A percentile compares a stretch with the other conserved stretches of the same genome.
Conservation (phyloP, 2,113 vertebrate species). For the Leucopsar rothschildi region DNA sequence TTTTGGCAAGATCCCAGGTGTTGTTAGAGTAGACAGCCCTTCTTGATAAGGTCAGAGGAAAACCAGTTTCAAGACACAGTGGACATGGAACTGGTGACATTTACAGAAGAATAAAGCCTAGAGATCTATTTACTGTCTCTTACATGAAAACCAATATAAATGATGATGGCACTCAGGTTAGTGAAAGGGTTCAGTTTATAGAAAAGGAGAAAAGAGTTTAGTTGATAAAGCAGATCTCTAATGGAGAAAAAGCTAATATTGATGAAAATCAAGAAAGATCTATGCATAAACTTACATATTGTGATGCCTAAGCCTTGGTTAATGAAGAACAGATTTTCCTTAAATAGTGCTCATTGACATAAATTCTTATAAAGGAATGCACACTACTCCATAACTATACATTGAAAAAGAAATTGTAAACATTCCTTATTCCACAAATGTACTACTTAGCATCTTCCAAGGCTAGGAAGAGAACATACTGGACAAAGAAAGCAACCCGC, state of each 20-base stretch:
- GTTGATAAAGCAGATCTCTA: background rate
- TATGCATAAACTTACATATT: background rate
- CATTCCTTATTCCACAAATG: background rate
- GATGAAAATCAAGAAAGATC: background rate
- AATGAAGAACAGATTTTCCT: background rate
- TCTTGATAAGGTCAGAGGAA: slow-evolving; percentile 39
- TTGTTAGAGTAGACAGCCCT: background rate
- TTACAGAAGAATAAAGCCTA: background rate
- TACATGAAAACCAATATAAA: background rate
- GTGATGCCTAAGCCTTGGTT: background rate
- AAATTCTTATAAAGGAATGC: background rate
- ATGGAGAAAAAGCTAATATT: background rate
- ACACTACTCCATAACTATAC: background rate
- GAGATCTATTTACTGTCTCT: background rate
- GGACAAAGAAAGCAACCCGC: background rate
- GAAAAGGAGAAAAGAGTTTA: background rate
- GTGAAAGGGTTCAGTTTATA: background rate
- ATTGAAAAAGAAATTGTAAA: background rate
- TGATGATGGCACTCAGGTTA: background rate
- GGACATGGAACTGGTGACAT: slow-evolving; percentile 7
- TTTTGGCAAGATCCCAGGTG: slow-evolving; percentile 25
- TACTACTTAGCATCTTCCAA: background rate
- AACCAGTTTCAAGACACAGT: background rate
- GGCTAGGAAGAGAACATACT: background rate
- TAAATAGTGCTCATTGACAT: background rate